These are phyloP conservation scores for Megatriorchis doriae DNA, from an alignment of 2,113 vertebrate genomes.

Conservation along the genomic window DNA sequence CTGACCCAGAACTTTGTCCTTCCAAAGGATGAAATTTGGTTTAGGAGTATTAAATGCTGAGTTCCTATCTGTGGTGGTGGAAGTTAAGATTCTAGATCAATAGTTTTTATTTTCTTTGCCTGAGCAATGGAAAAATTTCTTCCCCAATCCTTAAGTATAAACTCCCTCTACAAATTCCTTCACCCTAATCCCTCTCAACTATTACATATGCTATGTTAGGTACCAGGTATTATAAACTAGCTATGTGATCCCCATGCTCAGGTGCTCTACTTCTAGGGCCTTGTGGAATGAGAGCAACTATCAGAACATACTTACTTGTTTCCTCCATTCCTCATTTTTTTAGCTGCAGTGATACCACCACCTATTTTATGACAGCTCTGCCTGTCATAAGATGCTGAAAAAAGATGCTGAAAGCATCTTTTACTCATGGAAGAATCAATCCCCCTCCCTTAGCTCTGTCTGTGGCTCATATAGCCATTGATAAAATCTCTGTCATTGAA, in stretches of 20 bases:
- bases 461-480: conserved; percentile 10
- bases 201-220: neutral
- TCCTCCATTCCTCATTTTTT: neutral
- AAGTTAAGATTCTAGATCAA: neutral
- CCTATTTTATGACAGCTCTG: neutral
- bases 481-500: conserved; percentile 23
- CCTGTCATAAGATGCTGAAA: neutral
- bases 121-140: neutral
- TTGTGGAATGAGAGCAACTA: neutral
- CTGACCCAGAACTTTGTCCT: neutral
- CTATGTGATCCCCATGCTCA: neutral
- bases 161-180: neutral
- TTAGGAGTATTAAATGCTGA: neutral
- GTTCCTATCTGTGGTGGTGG: neutral
- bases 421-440: neutral
- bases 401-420: neutral
- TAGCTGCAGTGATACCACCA: neutral
- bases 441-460: neutral
- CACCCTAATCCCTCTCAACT: neutral
- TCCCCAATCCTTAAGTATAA: neutral
- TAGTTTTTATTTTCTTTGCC: neutral
- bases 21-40: neutral
- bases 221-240: neutral
- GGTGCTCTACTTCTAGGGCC: neutral
- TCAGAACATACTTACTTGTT: neutral